A percentile compares a stretch with the other conserved stretches of the same genome.
These are phyloP conservation scores for Siniperca scherzeri DNA, from an alignment of 2,797 vertebrate genomes.

Conservation along the genomic window DNA sequence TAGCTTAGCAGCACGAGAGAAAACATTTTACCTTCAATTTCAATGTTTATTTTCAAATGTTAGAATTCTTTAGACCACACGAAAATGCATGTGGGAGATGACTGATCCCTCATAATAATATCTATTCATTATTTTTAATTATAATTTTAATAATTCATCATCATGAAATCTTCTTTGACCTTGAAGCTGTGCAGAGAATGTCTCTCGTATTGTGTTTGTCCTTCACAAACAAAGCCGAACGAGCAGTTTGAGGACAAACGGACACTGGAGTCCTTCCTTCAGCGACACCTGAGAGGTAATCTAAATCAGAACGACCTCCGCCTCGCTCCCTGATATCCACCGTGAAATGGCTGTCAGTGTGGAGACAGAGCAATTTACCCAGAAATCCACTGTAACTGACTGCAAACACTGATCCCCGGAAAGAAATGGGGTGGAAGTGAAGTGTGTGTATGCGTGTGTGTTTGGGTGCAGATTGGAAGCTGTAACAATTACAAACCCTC, in stretches of 20 bases:
- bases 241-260: conserved; percentile 29
- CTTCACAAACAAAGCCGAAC: conserved; percentile 49
- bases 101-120: neutral
- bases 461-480: neutral
- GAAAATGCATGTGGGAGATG: neutral
- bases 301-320: conserved; percentile 43
- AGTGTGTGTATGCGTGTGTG: conserved; percentile 28
- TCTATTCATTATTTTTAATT: conserved; percentile 20
- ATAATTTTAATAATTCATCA: conserved; percentile 18
- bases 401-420: conserved; percentile 37
- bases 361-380: conserved; percentile 66
- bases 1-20: neutral
- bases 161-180: conserved; percentile 1
- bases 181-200: neutral
- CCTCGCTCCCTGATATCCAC: conserved; percentile 27
- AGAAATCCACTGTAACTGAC: conserved; percentile 36
- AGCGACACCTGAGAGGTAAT: conserved; percentile 44
- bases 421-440: conserved; percentile 32
- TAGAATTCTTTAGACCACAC: neutral
- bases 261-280: conserved; percentile 1
- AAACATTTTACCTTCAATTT: neutral
- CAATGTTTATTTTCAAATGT: neutral
- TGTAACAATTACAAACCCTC: conserved; percentile 47
- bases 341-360: conserved; percentile 64
- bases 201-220: conserved; percentile 21